Evolutionary conservation across 2,113 vertebrate genomes (phyloP).

Genomic region (Suncus etruscus): DNA sequence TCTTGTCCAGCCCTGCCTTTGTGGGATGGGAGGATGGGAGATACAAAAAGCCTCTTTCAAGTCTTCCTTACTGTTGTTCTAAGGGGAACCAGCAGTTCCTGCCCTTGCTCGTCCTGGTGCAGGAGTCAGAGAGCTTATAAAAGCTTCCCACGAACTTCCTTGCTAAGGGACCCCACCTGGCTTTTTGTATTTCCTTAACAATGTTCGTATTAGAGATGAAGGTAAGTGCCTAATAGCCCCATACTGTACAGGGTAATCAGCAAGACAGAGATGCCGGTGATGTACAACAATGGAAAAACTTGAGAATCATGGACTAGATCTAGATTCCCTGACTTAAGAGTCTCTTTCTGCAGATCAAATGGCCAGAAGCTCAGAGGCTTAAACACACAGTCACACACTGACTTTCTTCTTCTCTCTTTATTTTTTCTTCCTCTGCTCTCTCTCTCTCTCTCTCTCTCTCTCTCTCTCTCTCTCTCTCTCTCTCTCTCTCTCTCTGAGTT

Average conservation of each 20-base stretch:
- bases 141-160: background rate
- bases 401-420: too few species aligned
- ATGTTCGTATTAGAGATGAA: background rate
- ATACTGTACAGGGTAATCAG: background rate
- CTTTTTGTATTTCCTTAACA: background rate
- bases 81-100: too few species aligned
- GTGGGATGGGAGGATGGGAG: background rate
- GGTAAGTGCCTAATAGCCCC: background rate
- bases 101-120: background rate
- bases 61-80: too few species aligned
- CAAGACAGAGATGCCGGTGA: background rate
- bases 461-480: too few species aligned
- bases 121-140: background rate
- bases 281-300: background rate
- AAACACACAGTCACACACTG: background rate
- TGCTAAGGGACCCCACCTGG: background rate
- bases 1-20: background rate
- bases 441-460: background rate
- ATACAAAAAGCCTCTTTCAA: too few species aligned
- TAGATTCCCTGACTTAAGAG: background rate
- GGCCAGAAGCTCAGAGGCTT: background rate
- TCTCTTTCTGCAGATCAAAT: background rate
- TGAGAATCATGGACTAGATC: background rate
- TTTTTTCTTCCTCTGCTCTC: too few species aligned
- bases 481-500: too few species aligned